A percentile compares a stretch with the other conserved stretches of the same genome.
Evolutionary conservation across 2,113 vertebrate genomes (phyloP).

Genomic region (Scomber colias): DNA sequence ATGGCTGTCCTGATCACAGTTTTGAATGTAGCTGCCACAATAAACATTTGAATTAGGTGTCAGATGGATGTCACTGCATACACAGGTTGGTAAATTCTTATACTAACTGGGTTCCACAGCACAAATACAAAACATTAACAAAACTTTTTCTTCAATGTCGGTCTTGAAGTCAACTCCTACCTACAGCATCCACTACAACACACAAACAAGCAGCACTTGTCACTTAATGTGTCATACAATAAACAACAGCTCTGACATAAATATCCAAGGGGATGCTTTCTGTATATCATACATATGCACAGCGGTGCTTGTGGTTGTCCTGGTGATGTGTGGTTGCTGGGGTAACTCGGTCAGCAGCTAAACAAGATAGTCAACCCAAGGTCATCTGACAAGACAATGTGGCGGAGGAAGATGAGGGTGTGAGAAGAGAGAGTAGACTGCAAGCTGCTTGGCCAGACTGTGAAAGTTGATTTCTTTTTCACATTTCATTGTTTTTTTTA

Average conservation of each 20-base stretch:
- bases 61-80: not conserved
- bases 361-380: slow-evolving; percentile 26
- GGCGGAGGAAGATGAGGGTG: slow-evolving; percentile 13
- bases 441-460: not conserved
- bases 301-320: slow-evolving; percentile 7
- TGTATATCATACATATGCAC: slow-evolving; percentile 30
- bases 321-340: slow-evolving; percentile 55
- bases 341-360: slow-evolving; percentile 40
- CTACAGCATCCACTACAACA: no score
- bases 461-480: not conserved
- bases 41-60: not conserved
- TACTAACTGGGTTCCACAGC: not conserved
- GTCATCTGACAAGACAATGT: slow-evolving; percentile 9
- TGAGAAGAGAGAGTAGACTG: slow-evolving; percentile 20
- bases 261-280: not conserved
- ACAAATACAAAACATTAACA: not conserved
- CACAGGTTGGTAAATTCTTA: not conserved
- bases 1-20: not conserved
- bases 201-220: not conserved
- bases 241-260: slow-evolving; percentile 16
- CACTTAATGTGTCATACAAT: not conserved
- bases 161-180: not conserved
- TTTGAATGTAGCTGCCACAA: not conserved
- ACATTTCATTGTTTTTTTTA: not conserved
- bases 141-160: not conserved